Conservation (phyloP, 1,140 invertebrate genomes). For the Phortica variegata region DNA sequence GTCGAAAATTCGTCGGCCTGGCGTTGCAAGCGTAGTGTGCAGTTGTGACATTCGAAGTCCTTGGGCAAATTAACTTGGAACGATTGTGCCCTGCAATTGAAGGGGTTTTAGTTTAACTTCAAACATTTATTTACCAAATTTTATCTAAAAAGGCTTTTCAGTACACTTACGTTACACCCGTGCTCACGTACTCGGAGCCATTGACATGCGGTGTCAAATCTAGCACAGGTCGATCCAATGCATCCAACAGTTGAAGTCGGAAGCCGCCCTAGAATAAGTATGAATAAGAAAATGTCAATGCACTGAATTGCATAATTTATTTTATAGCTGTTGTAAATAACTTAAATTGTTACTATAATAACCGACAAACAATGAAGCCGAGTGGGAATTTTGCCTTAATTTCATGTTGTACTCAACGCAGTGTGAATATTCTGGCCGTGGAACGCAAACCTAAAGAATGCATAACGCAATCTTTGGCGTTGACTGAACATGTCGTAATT, state of each 20-base stretch:
- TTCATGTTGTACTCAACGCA: conserved; percentile 4
- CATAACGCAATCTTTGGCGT: conserved; percentile 32
- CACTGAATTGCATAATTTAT: conserved; percentile 15
- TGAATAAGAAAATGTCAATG: conserved; percentile 7
- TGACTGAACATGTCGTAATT: conserved; percentile 7
- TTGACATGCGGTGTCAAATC: conserved; percentile 80
- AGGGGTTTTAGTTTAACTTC: neutral
- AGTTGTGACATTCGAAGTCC: conserved; percentile 84
- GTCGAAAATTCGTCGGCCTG: conserved; percentile 87
- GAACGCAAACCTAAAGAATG: conserved; percentile 37
- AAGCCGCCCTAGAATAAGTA: conserved; percentile 78
- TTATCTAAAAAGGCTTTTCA: too few relatives aligned
- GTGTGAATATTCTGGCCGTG: conserved; percentile 15
- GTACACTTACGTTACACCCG: conserved; percentile 71
- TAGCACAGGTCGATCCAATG: conserved; percentile 75
- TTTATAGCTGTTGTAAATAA: conserved; percentile 4
- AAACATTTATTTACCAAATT: neutral
- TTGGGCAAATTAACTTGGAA: conserved; percentile 77
- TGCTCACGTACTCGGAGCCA: conserved; percentile 75
- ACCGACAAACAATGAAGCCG: neutral
- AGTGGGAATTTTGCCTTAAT: conserved; percentile 45
- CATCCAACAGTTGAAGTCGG: conserved; percentile 79
- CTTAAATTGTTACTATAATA: neutral
- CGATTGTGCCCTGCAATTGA: conserved; percentile 70
- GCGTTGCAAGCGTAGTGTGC: conserved; percentile 82